phyloP scores from a whole-genome alignment of 2,888 invertebrate species.

The Pammene aurita region DNA sequence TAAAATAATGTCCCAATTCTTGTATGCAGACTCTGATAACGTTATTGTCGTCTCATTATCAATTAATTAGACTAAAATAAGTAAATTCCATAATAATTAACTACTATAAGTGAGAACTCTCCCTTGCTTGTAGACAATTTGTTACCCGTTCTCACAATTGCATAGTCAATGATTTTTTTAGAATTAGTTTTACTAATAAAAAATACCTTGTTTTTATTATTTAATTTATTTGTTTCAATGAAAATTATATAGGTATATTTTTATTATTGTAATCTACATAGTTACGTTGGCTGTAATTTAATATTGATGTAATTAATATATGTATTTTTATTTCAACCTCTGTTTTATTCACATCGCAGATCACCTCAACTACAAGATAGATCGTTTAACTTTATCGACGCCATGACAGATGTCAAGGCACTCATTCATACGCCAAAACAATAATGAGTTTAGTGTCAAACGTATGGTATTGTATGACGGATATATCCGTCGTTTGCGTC shows the following conservation, averaged over 20 bases:
- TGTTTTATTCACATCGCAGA: constrained; percentile 55
- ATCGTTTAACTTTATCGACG: too few species aligned
- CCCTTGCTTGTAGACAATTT: constrained; percentile 80
- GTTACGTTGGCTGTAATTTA: constrained; percentile 84
- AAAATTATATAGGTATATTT: constrained; percentile 83
- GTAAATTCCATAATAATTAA: constrained; percentile 80
- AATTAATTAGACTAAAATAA: constrained; percentile 77
- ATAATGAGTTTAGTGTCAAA: too few species aligned
- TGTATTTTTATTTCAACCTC: constrained; percentile 82
- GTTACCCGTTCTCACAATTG: constrained; percentile 77
- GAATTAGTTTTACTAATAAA: constrained; percentile 77
- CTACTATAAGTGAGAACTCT: constrained; percentile 77
- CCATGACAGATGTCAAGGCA: too few species aligned
- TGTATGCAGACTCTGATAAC: constrained; percentile 60
- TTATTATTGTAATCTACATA: constrained; percentile 83
- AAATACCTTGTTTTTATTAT: constrained; percentile 82
- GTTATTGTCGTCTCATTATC: constrained; percentile 69
- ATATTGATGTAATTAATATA: constrained; percentile 84
- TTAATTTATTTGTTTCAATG: constrained; percentile 79
- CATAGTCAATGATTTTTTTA: constrained; percentile 81
- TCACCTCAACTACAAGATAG: too few species aligned
- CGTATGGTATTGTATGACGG: too few species aligned
- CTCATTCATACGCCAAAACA: too few species aligned
- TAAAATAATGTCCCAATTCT: constrained; percentile 17
- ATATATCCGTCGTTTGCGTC: too few species aligned